These are phyloP conservation scores for Oxyruncus cristatus DNA, from an alignment of 2,113 vertebrate species.

Conservation along the genomic window DNA sequence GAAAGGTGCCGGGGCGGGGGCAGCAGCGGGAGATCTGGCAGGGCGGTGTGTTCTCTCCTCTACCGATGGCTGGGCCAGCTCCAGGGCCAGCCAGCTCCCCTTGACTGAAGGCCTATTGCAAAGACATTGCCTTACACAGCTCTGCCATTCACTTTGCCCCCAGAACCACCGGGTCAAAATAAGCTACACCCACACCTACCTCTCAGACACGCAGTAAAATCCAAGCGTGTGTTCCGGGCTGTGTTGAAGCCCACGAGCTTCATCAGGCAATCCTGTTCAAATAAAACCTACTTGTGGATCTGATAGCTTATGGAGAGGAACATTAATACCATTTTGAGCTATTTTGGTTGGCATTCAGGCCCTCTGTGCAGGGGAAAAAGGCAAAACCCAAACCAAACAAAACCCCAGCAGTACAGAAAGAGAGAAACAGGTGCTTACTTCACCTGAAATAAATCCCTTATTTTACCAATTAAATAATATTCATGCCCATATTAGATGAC, in stretches of 20 bases:
- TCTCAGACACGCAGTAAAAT: not conserved
- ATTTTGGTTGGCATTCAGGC: not conserved
- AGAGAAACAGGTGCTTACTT: not conserved
- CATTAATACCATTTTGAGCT: not conserved
- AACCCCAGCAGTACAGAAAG: not conserved
- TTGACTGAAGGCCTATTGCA: not conserved
- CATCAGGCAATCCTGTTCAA: not conserved
- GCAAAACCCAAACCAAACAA: not conserved
- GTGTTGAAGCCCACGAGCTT: not conserved
- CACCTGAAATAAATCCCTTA: not conserved
- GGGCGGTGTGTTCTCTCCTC: not conserved
- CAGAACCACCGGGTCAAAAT: not conserved
- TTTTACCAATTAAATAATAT: not conserved
- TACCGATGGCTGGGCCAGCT: not conserved
- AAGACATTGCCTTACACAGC: not conserved
- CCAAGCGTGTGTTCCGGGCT: fast-evolving
- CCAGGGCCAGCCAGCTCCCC: not conserved
- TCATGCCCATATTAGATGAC: not conserved
- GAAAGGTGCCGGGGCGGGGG: not conserved
- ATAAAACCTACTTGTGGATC: not conserved
- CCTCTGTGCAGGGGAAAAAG: not conserved
- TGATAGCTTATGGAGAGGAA: not conserved
- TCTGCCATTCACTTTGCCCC: not conserved
- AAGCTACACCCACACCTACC: fast-evolving
- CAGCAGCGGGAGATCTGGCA: not conserved